Evolutionary conservation across 53 echinoderm and acorn worm genomes (phyloP).

Genomic region (Henricia sp.): DNA sequence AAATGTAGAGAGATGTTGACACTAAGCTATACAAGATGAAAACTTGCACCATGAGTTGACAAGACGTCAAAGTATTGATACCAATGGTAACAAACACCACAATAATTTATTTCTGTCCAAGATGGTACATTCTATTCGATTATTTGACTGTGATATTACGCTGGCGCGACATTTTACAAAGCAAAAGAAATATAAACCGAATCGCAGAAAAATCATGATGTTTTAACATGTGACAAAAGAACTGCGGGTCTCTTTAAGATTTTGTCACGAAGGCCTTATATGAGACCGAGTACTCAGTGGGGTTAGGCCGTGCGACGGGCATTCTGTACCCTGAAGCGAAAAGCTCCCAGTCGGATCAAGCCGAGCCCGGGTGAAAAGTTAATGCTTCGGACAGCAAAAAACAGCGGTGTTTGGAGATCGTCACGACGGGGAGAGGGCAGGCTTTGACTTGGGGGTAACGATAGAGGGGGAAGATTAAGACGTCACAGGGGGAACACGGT

Average conservation of each 20-base stretch:
- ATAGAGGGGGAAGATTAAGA: background rate
- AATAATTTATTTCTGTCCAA: no score
- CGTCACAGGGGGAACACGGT: background rate
- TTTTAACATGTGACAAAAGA: no score
- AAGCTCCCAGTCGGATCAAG: background rate
- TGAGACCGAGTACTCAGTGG: background rate
- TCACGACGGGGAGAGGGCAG: conserved; percentile 2
- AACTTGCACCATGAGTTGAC: no score
- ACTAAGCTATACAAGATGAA: no score
- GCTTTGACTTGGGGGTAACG: background rate
- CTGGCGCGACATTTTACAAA: no score
- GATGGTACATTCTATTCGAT: no score
- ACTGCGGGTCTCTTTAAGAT: background rate
- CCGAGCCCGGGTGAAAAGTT: conserved; percentile 14
- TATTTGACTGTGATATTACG: no score
- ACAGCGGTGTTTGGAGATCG: background rate
- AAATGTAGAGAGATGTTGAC: no score
- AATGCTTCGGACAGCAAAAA: conserved; percentile 27
- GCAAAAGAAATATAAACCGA: no score
- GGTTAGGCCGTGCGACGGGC: background rate
- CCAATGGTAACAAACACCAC: no score
- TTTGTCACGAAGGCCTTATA: background rate
- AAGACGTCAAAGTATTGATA: no score
- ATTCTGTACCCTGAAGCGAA: background rate
- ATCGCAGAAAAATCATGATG: no score